These are phyloP conservation scores for Brachionus angularis DNA, from an alignment of 1,140 invertebrate species.

Conservation along the genomic window DNA sequence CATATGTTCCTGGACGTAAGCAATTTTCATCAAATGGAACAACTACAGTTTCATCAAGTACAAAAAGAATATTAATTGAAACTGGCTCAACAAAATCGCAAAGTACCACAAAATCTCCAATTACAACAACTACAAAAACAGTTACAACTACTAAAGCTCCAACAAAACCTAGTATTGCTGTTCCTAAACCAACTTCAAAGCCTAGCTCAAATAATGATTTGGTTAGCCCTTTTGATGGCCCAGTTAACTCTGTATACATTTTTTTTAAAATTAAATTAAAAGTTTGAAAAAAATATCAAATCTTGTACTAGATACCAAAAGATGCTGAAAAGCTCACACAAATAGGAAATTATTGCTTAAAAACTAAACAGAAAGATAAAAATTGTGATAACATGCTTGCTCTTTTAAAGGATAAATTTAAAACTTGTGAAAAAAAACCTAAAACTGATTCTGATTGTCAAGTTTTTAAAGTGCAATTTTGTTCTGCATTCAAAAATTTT, in stretches of 20 bases:
- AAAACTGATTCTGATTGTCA: constrained; percentile 23
- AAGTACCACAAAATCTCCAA: neutral
- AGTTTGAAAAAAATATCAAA: neutral
- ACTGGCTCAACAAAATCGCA: neutral
- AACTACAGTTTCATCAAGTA: neutral
- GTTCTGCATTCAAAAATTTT: constrained; percentile 27
- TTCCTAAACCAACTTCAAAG: neutral
- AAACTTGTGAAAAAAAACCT: constrained; percentile 13
- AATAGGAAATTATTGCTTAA: constrained; percentile 41
- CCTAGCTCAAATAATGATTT: neutral
- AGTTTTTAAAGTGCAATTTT: constrained; percentile 31
- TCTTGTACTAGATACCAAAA: neutral
- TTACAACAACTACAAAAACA: neutral
- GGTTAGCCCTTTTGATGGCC: constrained; percentile 25
- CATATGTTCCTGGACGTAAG: neutral
- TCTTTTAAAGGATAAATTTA: constrained; percentile 29
- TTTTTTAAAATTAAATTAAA: neutral
- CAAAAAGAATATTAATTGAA: neutral
- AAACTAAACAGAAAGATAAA: neutral
- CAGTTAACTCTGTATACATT: constrained; percentile 16
- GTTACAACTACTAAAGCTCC: neutral
- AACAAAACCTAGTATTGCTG: no score
- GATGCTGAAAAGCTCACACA: constrained; percentile 22
- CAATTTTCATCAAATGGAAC: neutral
- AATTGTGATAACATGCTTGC: constrained; percentile 33